These are phyloP conservation scores for Dolichoris vasculosae DNA, from an alignment of 1,140 invertebrate species.

Conservation along the genomic window DNA sequence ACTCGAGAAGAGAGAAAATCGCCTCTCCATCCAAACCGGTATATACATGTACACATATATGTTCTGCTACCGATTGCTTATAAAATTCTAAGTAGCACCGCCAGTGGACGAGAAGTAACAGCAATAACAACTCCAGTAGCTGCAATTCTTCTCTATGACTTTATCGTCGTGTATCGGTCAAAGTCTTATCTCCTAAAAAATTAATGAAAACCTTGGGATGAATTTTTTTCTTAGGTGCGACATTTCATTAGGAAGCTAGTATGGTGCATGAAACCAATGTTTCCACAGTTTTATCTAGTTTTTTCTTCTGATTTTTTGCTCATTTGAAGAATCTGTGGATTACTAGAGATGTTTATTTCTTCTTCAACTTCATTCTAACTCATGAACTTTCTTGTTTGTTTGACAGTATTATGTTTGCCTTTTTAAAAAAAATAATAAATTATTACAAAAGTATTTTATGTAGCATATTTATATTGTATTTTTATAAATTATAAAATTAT, in stretches of 20 bases:
- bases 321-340: neutral
- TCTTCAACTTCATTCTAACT: neutral
- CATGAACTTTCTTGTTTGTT: neutral
- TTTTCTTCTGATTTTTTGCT: constrained; percentile 5
- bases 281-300: neutral
- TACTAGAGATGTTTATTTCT: neutral
- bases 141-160: neutral
- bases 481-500: too few species aligned
- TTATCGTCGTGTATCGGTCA: constrained; percentile 43
- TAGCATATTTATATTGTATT: too few species aligned
- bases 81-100: constrained; percentile 41
- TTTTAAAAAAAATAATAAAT: too few species aligned
- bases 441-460: too few species aligned
- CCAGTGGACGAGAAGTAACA: neutral
- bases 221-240: constrained; percentile 58
- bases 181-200: constrained; percentile 60
- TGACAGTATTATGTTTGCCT: too few species aligned
- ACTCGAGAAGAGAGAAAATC: neutral
- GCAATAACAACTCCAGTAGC: neutral
- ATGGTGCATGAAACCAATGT: neutral
- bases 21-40: neutral
- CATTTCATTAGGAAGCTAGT: constrained; percentile 59
- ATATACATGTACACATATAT: neutral
- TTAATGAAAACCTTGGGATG: constrained; percentile 54
- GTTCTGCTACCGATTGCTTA: constrained; percentile 41